A percentile compares a stretch with the other conserved stretches of the same genome.
phyloP scores from a whole-genome alignment of 2,888 invertebrate species.

The Apotomis betuletana region DNA sequence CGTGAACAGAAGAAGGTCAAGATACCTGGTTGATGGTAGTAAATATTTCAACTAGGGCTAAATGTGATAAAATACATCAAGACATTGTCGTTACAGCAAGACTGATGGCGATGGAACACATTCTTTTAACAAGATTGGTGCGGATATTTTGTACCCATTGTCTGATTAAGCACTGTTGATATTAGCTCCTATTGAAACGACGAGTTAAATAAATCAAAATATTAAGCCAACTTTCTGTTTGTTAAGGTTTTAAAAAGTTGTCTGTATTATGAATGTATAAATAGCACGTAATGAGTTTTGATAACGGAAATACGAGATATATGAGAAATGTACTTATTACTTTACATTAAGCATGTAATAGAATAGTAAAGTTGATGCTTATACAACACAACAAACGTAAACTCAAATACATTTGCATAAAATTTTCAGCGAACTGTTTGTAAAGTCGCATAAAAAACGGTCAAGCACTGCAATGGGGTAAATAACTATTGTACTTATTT shows the following conservation, averaged over 20 bases:
- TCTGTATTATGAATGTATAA: slow-evolving; percentile 9
- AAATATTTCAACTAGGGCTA: slow-evolving; percentile 77
- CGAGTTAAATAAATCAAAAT: slow-evolving; percentile 31
- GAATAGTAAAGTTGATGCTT: too few relatives aligned
- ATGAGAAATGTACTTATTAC: background rate
- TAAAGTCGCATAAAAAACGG: too few relatives aligned
- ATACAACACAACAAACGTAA: too few relatives aligned
- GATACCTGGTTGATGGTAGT: slow-evolving; percentile 58
- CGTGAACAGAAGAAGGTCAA: slow-evolving; percentile 54
- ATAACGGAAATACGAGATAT: background rate
- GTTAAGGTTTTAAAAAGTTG: background rate
- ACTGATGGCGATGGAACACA: slow-evolving; percentile 74
- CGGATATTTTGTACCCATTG: slow-evolving; percentile 59
- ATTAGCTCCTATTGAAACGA: slow-evolving; percentile 52
- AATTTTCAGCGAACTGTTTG: too few relatives aligned
- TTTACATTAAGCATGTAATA: background rate
- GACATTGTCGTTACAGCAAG: slow-evolving; percentile 81
- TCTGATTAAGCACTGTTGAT: slow-evolving; percentile 58
- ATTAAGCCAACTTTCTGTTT: slow-evolving; percentile 24
- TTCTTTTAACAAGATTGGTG: slow-evolving; percentile 68
- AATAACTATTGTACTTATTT: too few relatives aligned
- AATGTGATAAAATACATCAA: slow-evolving; percentile 82
- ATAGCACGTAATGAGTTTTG: slow-evolving; percentile 6
- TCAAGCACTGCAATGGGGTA: too few relatives aligned
- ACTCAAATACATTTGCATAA: background rate